A percentile compares a stretch with the other conserved stretches of the same genome.
Evolutionary conservation across 1,140 invertebrate genomes (phyloP).

Genomic region (Calosoma granatense): DNA sequence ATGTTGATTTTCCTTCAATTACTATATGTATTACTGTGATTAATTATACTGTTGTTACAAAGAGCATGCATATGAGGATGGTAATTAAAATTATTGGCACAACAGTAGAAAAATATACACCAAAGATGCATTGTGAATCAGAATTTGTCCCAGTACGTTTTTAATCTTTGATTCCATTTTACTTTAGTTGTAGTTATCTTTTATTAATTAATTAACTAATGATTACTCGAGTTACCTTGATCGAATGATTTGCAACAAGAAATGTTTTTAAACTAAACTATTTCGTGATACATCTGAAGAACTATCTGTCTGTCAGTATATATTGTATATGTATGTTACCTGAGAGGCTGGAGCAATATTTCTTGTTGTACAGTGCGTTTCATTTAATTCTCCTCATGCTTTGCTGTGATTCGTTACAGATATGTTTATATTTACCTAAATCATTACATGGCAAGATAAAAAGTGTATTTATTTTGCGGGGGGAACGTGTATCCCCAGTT

Average conservation of each 20-base stretch:
- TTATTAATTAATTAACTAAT: too few relatives aligned
- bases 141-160: neutral
- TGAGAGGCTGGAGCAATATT: neutral
- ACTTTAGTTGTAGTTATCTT: neutral
- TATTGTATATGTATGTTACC: too few relatives aligned
- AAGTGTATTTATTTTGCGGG: neutral
- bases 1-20: too few relatives aligned
- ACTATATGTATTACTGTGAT: too few relatives aligned
- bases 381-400: neutral
- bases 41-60: too few relatives aligned
- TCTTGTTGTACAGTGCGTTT: neutral
- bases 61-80: too few relatives aligned
- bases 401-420: constrained; percentile 7
- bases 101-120: neutral
- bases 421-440: neutral
- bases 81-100: neutral
- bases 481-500: neutral
- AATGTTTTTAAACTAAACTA: neutral
- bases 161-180: neutral
- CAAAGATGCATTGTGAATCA: constrained; percentile 5
- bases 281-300: too few relatives aligned
- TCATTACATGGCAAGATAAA: neutral
- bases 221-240: neutral
- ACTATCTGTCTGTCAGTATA: too few relatives aligned
- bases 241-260: neutral